These are phyloP conservation scores for Megaleporinus macrocephalus DNA, from an alignment of 2,113 vertebrate species.

Conservation along the genomic window DNA sequence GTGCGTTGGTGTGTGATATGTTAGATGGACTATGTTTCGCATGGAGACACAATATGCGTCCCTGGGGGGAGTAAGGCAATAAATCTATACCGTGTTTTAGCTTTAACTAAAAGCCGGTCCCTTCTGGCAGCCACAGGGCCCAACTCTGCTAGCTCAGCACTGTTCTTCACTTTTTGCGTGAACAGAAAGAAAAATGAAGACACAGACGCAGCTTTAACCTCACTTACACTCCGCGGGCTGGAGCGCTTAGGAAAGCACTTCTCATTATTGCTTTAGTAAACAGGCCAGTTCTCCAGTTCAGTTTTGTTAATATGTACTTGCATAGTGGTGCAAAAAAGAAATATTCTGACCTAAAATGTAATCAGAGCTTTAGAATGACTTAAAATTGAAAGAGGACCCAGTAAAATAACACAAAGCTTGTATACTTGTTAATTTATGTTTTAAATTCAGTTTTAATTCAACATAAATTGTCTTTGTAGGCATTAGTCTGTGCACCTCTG, in stretches of 20 bases:
- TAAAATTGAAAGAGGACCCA: no score
- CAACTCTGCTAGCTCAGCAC: not conserved
- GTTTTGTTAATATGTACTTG: not conserved
- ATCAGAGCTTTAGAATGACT: no score
- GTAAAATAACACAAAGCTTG: no score
- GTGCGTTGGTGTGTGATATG: not conserved
- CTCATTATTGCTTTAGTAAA: not conserved
- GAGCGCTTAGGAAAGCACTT: not conserved
- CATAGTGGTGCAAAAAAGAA: no score
- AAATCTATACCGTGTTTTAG: not conserved
- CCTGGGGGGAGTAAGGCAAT: not conserved
- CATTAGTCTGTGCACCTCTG: no score
- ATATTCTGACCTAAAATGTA: no score
- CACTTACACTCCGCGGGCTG: not conserved
- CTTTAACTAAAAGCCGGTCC: not conserved
- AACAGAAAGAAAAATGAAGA: not conserved
- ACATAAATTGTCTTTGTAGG: no score
- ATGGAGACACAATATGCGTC: not conserved
- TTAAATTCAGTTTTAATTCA: no score
- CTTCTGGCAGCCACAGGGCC: not conserved
- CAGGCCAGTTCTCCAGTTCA: not conserved
- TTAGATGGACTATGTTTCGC: not conserved
- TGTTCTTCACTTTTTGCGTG: not conserved
- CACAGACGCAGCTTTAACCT: not conserved
- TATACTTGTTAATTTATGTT: no score